phyloP scores from a whole-genome alignment of 2,113 vertebrate genomes.

The Dipodomys ordii region DNA sequence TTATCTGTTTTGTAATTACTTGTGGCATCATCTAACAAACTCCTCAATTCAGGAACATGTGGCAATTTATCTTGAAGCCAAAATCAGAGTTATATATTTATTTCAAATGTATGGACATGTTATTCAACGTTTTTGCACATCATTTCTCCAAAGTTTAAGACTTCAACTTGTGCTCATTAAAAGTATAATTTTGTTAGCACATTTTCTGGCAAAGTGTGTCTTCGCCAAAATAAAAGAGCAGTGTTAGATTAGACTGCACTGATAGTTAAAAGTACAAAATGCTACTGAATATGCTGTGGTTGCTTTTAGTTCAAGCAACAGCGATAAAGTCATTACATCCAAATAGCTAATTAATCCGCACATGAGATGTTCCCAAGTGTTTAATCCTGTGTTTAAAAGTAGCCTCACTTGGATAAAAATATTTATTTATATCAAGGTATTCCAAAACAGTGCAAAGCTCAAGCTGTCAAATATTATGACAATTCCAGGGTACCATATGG shows the following conservation, averaged over 20 bases:
- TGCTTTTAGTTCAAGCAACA: background rate
- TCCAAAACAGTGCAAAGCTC: background rate
- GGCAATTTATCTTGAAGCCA: background rate
- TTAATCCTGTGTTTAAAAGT: background rate
- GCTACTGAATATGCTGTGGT: too few species aligned
- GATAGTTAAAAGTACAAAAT: background rate
- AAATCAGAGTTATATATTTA: background rate
- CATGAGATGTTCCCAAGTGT: background rate
- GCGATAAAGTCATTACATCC: background rate
- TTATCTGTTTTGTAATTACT: background rate
- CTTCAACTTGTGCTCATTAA: background rate
- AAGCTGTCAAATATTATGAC: background rate
- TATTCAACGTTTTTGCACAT: background rate
- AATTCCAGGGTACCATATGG: background rate
- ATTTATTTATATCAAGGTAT: background rate
- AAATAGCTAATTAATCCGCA: background rate
- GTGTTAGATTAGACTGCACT: background rate
- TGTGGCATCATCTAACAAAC: background rate
- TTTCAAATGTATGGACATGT: background rate
- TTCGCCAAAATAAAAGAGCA: background rate
- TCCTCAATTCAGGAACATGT: conserved; percentile 2
- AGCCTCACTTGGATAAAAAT: background rate
- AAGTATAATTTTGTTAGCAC: conserved; percentile 30
- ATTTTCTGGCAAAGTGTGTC: background rate
- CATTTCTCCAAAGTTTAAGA: conserved; percentile 13